Base-by-base conservation (phyloP, 2,113 vertebrate genomes). In the Platichthys flesus region DNA sequence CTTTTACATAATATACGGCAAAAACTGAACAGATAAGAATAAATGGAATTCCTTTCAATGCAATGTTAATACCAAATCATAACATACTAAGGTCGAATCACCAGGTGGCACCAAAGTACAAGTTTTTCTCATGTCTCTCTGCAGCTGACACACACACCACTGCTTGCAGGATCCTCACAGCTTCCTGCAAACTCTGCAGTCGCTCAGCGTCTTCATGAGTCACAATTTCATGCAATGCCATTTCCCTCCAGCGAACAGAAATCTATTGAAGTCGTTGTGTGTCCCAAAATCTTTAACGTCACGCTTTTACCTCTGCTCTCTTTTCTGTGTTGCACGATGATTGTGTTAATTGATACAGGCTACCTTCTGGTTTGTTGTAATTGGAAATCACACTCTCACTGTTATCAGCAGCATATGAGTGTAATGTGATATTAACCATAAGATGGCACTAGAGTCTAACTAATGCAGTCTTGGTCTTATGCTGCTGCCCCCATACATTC, bases 401-500 rank as follows among this genome's bases (percentile, higher is more conserved):
- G 59, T 45, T 18, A 57, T 18, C 1, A 23, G 21, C 49, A 23
- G 20, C 24, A 23, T 51, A 2, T 40, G 24, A 55, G 21, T 31
- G 8, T 56, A 40, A 31, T 75, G 40, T 57, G 9, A 31, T 21
- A 31, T 21, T 23, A 45, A 26, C 83, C 88, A 61, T 49, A 49
- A 76, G 89, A 83, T 89, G 91, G 86, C 82, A 74, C 45, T 31
- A 81, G 54, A 86, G 76, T 83, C 82, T 58, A 74, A 78, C 49
- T 45, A 75, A 86, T 84, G 21, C n/a, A 35, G 5, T 20, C 15
- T 62, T 24, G 31, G 55, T 54, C 3, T 0, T 57, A 68, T 18
- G 23, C 21, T 9, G 5, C 28, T 31, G 2, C 9, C 16, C 35
- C 23, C 12, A 6, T 42, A 9, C 8, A 0, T 20, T 31, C 31